A percentile compares a stretch with the other conserved stretches of the same genome.
phyloP scores from a whole-genome alignment of 2,113 vertebrate species.

The Pachycephala philippinensis region DNA sequence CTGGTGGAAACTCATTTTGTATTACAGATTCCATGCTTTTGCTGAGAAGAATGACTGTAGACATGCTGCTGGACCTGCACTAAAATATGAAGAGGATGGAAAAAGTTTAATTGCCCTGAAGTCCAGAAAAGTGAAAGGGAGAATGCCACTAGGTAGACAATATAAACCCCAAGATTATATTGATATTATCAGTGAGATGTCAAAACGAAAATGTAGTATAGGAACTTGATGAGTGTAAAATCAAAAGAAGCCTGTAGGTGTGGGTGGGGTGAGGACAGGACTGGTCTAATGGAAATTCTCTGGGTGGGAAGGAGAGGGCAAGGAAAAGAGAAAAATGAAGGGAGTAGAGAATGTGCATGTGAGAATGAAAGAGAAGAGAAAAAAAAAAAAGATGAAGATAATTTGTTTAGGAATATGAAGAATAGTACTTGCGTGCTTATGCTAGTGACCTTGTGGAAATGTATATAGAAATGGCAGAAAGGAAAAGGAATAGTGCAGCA shows the following conservation, averaged over 20 bases:
- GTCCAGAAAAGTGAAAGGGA: constrained; percentile 64
- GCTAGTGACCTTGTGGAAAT: not conserved
- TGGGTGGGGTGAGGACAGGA: not conserved
- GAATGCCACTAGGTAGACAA: constrained; percentile 71
- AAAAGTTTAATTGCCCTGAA: not conserved
- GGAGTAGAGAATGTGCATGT: not conserved
- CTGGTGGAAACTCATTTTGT: not conserved
- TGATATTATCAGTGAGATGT: not conserved
- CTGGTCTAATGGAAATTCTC: not conserved
- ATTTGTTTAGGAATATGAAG: not conserved
- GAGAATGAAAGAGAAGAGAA: not conserved
- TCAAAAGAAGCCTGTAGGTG: not conserved
- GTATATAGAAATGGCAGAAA: not conserved
- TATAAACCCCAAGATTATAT: not conserved
- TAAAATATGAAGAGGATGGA: constrained; percentile 10
- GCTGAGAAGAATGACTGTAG: constrained; percentile 51
- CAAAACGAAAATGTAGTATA: not conserved
- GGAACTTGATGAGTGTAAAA: not conserved
- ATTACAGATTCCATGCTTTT: constrained; percentile 80
- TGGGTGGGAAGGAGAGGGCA: not conserved
- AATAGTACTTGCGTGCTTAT: not conserved
- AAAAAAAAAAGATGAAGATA: not conserved
- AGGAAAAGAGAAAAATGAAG: not conserved
- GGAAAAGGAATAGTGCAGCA: not conserved
- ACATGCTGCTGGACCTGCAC: not conserved